A percentile compares a stretch with the other conserved stretches of the same genome.
Conservation (phyloP, 2,113 vertebrate species). For the Triplophysa siluroides region DNA sequence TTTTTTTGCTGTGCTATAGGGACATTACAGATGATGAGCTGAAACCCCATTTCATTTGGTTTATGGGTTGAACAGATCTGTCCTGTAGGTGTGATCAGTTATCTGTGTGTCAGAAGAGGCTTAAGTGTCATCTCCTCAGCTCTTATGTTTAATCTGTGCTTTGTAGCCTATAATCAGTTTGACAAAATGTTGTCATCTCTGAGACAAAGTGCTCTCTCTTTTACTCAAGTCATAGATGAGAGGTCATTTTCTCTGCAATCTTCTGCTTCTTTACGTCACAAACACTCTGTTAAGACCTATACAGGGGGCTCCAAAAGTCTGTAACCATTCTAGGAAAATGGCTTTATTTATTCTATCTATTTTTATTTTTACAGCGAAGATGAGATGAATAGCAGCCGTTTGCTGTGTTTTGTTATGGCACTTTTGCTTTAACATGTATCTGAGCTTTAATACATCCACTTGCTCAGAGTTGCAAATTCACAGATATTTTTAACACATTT, state of each 20-base stretch:
- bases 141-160: background rate
- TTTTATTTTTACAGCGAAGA: no score
- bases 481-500: no score
- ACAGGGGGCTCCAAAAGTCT: no score
- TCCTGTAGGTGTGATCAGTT: conserved; percentile 8
- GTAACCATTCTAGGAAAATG: no score
- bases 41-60: background rate
- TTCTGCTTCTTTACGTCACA: conserved; percentile 1
- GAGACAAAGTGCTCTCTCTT: background rate
- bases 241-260: background rate
- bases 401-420: no score
- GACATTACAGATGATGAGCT: background rate
- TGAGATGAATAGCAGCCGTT: no score
- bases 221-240: background rate
- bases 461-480: no score
- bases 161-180: background rate
- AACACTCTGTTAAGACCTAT: no score
- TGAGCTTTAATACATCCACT: no score
- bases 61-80: background rate
- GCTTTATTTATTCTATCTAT: no score
- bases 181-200: background rate
- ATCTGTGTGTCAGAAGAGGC: conserved; percentile 64
- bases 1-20: background rate
- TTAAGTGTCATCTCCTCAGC: conserved; percentile 47
- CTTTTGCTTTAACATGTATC: no score